phyloP scores from a whole-genome alignment of 2,797 vertebrate species.

The Xerus rutilus region DNA sequence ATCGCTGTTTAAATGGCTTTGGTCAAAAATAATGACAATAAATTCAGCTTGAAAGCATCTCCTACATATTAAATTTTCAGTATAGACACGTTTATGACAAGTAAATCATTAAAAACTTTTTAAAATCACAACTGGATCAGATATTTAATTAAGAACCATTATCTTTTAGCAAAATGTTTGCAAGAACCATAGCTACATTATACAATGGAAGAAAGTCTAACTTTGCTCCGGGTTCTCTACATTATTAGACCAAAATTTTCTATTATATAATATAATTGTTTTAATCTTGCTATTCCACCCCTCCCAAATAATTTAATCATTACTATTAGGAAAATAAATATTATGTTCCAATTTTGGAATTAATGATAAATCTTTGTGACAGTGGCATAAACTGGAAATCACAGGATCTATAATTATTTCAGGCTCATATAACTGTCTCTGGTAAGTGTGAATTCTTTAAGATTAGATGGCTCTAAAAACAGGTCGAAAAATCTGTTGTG shows the following conservation, averaged over 20 bases:
- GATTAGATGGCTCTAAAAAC: conserved; percentile 64
- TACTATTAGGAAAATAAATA: conserved; percentile 54
- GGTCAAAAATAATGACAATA: conserved; percentile 78
- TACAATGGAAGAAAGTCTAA: conserved; percentile 27
- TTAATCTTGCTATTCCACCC: background rate
- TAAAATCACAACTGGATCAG: background rate
- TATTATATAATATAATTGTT: conserved; percentile 63
- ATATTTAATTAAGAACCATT: conserved; percentile 35
- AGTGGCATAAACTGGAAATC: conserved; percentile 56
- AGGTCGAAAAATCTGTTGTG: conserved; percentile 75
- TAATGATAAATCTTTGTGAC: conserved; percentile 18
- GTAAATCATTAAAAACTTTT: conserved; percentile 65
- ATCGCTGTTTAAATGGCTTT: conserved; percentile 79
- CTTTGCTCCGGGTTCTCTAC: conserved; percentile 29
- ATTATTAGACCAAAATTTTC: conserved; percentile 20
- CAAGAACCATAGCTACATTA: background rate
- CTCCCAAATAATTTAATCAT: conserved; percentile 22
- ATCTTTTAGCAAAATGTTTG: conserved; percentile 47
- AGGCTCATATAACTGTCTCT: conserved; percentile 71
- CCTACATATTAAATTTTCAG: conserved; percentile 79
- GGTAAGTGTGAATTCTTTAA: conserved; percentile 69
- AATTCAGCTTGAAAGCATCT: conserved; percentile 74
- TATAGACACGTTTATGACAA: conserved; percentile 77
- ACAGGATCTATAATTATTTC: conserved; percentile 61
- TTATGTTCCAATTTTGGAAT: conserved; percentile 47